Percentiles rank a stretch among this genome's conserved stretches.
Conservation (phyloP, 1,140 invertebrate genomes). For the Halesus radiatus region DNA sequence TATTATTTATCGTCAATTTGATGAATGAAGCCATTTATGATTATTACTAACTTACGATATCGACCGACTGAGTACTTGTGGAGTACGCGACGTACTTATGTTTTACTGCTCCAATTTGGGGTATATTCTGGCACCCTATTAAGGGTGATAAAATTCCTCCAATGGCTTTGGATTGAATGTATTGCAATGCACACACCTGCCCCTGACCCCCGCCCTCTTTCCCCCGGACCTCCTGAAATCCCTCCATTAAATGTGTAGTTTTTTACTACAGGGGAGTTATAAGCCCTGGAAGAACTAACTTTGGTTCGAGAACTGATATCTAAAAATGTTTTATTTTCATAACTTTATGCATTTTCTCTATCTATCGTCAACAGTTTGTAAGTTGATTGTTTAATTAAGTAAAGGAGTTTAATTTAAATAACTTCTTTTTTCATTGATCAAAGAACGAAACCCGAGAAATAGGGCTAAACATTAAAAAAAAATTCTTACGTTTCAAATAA, state of each 20-base stretch:
- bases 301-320: conserved; percentile 7
- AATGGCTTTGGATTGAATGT: conserved; percentile 30
- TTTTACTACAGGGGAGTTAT: conserved; percentile 2
- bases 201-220: background rate
- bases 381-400: too few relatives aligned
- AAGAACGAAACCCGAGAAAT: too few relatives aligned
- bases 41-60: too few relatives aligned
- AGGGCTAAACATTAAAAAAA: too few relatives aligned
- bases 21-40: too few relatives aligned
- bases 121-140: conserved; percentile 35
- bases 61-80: background rate
- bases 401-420: too few relatives aligned
- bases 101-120: conserved; percentile 3
- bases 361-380: too few relatives aligned
- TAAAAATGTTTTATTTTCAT: too few relatives aligned
- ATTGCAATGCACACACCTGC: conserved; percentile 41
- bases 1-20: too few relatives aligned
- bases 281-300: background rate
- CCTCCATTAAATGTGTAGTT: background rate
- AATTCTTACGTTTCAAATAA: too few relatives aligned
- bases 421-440: too few relatives aligned
- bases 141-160: conserved; percentile 35
- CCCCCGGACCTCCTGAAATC: background rate
- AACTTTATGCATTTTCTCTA: too few relatives aligned
- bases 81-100: background rate